Conservation (phyloP, 2,888 invertebrate genomes). For the Octonoba sinensis region DNA sequence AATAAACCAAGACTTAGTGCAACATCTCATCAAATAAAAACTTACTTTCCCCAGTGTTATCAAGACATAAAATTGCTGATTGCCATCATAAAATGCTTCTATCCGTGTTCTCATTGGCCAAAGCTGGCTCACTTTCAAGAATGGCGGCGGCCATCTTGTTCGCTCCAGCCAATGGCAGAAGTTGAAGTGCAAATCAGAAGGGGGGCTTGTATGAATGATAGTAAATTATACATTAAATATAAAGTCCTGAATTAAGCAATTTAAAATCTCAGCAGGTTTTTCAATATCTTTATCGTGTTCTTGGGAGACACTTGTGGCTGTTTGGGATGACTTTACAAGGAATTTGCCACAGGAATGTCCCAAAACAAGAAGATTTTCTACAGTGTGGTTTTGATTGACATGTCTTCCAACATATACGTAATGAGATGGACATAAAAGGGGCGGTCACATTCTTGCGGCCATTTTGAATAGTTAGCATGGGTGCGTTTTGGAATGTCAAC, state of each 20-base stretch:
- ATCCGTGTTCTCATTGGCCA: slow-evolving; percentile 41
- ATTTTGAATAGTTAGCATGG: slow-evolving; percentile 45
- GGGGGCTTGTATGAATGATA: slow-evolving; percentile 11
- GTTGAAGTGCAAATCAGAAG: slow-evolving; percentile 17
- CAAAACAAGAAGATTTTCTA: background rate
- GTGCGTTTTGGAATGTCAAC: slow-evolving; percentile 27
- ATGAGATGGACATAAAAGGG: slow-evolving; percentile 55
- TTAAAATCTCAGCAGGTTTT: no score
- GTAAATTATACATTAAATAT: slow-evolving; percentile 38
- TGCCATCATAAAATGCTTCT: slow-evolving; percentile 50
- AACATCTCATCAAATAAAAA: slow-evolving; percentile 64
- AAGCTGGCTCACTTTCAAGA: slow-evolving; percentile 12
- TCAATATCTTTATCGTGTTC: no score
- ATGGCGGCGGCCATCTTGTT: slow-evolving; percentile 54
- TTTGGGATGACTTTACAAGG: no score
- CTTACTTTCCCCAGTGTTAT: slow-evolving; percentile 61
- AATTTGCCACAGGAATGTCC: no score
- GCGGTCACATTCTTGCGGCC: slow-evolving; percentile 42
- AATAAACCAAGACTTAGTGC: slow-evolving; percentile 61
- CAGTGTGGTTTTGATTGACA: slow-evolving; percentile 48
- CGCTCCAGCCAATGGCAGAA: slow-evolving; percentile 44
- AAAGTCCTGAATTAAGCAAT: no score
- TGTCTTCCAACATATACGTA: slow-evolving; percentile 32
- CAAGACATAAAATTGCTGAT: slow-evolving; percentile 64
- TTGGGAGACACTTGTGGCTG: no score